Evolutionary conservation across 2,113 vertebrate species (phyloP).

Genomic region (Perca flavescens): DNA sequence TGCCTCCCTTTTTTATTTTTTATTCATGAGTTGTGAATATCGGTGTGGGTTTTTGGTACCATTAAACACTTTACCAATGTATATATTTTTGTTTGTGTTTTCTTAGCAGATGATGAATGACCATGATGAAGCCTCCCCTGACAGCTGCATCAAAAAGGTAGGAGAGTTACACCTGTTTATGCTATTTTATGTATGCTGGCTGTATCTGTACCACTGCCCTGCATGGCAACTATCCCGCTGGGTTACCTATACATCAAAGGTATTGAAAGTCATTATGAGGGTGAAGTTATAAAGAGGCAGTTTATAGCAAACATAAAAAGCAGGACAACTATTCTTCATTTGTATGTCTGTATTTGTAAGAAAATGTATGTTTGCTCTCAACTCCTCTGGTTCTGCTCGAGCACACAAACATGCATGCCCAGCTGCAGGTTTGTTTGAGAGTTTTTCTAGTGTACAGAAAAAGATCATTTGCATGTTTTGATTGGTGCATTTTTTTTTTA

Average conservation of each 20-base stretch:
- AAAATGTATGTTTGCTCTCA: background rate
- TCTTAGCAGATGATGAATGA: conserved; percentile 91
- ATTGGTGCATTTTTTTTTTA: background rate
- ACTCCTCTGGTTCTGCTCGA: background rate
- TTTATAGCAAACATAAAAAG: background rate
- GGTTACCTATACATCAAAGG: background rate
- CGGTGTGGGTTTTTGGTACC: background rate
- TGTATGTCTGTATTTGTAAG: background rate
- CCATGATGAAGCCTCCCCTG: conserved; percentile 88
- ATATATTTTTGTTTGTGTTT: conserved; percentile 54
- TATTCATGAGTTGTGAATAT: background rate
- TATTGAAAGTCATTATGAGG: background rate
- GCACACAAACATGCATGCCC: background rate
- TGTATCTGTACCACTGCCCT: background rate
- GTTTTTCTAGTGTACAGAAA: background rate
- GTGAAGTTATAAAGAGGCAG: background rate
- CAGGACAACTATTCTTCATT: background rate
- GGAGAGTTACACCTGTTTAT: conserved; percentile 33
- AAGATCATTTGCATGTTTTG: background rate
- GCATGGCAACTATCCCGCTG: background rate
- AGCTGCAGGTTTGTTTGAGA: background rate
- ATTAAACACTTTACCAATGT: background rate
- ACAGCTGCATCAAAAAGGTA: conserved; percentile 95
- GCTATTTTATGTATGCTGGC: background rate
- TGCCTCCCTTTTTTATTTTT: background rate